Evolutionary conservation across 2,113 vertebrate species (phyloP).

Genomic region (Acrocephalus arundinaceus): DNA sequence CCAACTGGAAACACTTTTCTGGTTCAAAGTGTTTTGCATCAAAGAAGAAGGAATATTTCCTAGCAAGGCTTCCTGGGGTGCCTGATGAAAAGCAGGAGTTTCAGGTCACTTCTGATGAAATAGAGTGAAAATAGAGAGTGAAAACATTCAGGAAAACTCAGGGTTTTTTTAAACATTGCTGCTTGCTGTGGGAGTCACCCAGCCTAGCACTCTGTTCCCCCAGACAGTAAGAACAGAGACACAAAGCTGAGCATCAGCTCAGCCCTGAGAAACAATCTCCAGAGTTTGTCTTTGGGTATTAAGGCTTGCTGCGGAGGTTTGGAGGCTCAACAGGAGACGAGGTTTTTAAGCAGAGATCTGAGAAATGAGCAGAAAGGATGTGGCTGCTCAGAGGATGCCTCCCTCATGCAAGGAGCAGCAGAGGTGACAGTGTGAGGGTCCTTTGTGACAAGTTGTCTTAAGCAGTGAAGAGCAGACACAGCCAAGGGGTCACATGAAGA

Average conservation of each 20-base stretch:
- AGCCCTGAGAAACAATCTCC: background rate
- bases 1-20: background rate
- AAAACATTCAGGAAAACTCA: background rate
- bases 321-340: background rate
- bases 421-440: background rate
- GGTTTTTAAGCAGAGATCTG: background rate
- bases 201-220: background rate
- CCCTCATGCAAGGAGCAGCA: background rate
- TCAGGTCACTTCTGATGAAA: slow-evolving; percentile 2
- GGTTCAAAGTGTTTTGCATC: background rate
- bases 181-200: background rate
- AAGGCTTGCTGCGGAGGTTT: background rate
- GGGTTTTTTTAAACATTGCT: background rate
- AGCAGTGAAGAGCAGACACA: background rate
- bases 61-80: background rate
- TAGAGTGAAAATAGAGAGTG: background rate
- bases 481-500: background rate
- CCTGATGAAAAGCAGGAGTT: background rate
- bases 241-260: background rate
- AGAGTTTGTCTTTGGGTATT: background rate
- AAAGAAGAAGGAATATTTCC: background rate
- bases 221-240: background rate
- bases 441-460: background rate
- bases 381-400: background rate
- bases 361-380: background rate